phyloP scores from a whole-genome alignment of 2,888 invertebrate genomes.

The Carterocephalus palaemon region DNA sequence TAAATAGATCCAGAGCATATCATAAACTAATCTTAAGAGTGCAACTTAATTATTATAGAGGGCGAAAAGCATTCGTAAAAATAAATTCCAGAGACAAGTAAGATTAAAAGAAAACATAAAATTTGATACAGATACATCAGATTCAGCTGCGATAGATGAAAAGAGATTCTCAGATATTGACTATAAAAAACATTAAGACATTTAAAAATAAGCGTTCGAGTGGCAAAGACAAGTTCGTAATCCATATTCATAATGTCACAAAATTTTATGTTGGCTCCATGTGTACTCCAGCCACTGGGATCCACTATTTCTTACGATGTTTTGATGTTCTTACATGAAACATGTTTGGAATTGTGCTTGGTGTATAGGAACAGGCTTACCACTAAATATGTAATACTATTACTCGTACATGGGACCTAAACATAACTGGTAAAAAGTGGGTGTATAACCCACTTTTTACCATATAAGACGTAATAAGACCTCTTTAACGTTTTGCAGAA shows the following conservation, averaged over 20 bases:
- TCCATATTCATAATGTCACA: slow-evolving; percentile 2
- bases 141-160: slow-evolving; percentile 16
- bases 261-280: too few relatives aligned
- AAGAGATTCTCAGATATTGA: slow-evolving; percentile 12
- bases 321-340: neutral
- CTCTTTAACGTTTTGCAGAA: too few relatives aligned
- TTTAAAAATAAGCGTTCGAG: slow-evolving; percentile 13
- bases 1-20: slow-evolving; percentile 1
- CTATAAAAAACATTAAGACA: slow-evolving; percentile 13
- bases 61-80: too few relatives aligned
- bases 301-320: too few relatives aligned
- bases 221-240: slow-evolving; percentile 16
- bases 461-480: too few relatives aligned
- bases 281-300: too few relatives aligned
- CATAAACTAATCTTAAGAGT: neutral
- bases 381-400: too few relatives aligned
- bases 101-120: slow-evolving; percentile 23
- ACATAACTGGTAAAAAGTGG: too few relatives aligned
- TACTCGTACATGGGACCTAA: too few relatives aligned
- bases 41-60: too few relatives aligned
- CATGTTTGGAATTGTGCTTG: neutral
- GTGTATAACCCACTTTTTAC: too few relatives aligned
- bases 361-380: too few relatives aligned
- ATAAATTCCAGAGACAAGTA: slow-evolving; percentile 10
- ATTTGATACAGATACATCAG: slow-evolving; percentile 17